Base-by-base conservation (phyloP, 2,797 vertebrate species). In the Cirrhinus mrigala region DNA sequence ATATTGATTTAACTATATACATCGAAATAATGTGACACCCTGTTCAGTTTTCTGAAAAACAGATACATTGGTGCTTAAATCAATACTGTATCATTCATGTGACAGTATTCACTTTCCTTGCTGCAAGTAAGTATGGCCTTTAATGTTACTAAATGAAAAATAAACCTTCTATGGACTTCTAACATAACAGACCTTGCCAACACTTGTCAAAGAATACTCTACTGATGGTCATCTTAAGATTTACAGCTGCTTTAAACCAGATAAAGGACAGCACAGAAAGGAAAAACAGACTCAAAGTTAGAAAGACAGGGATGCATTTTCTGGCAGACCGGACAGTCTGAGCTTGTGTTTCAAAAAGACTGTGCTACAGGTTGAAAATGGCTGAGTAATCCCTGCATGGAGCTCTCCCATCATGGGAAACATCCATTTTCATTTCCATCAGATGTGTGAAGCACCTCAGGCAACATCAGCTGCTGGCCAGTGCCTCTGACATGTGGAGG, bases 391-490 rank as follows among this genome's bases (percentile, higher is more conserved):
- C 74, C 40, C 27, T 73, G 33, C 22, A 79, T 52, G 24, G 50
- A 50, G 37, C 24, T 52, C 40, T 80, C 18, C 50, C 44, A 60
- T 86, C 76, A 68, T 64, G 56, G 44, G 52, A 75, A 77, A 68
- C 48, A 79, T 62, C 58, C 50, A 79, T 85, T 80, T 77, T 75
- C 20, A 82, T 85, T 82, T 50, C 73, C 73, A 80, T 88, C 33
- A 78, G 37, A 79, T 75, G 75, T 68, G n/a, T 86, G 62, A 86
- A 81, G 46, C 85, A 71, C 82, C 68, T 79, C 71, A 54, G 56
- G 84, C 73, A 62, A 33, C 68, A 69, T 88, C n/a, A 69, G 71
- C 44, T 54, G 44, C 64, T 62, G 52, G 60, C 24, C 16, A 22
- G 29, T 58, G 62, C 48, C 62, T 85, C 74, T 78, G 75, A 70